Conservation (phyloP, 2,113 vertebrate species). For the Onychorhynchus coronatus region DNA sequence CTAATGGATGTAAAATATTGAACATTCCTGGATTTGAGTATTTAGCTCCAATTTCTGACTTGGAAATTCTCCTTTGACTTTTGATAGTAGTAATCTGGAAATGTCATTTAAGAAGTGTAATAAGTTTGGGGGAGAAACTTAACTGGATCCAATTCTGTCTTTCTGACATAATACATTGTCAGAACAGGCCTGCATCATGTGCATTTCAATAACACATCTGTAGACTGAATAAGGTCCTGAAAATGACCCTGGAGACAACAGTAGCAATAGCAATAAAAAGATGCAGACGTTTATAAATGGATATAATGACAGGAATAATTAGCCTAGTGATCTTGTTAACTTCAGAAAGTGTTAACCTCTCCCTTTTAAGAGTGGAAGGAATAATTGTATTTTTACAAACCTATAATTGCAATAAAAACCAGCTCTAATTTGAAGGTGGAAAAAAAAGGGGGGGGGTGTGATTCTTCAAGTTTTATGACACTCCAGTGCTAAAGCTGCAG, state of each 20-base stretch:
- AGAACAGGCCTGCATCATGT: background rate
- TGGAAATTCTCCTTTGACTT: background rate
- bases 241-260: constrained; percentile 5
- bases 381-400: background rate
- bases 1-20: background rate
- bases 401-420: background rate
- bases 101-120: background rate
- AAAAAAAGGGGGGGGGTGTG: background rate
- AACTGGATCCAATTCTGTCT: background rate
- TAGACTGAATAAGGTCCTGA: background rate
- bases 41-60: background rate
- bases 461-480: background rate
- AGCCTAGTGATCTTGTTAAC: background rate
- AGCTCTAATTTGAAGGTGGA: background rate
- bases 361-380: background rate
- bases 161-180: background rate
- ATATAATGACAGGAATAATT: background rate
- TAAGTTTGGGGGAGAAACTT: background rate
- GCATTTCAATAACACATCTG: background rate
- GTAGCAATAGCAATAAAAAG: background rate
- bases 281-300: background rate
- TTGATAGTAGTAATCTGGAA: background rate
- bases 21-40: background rate
- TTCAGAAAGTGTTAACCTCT: background rate
- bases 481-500: background rate